These are phyloP conservation scores for Mormyrus hasselquistii DNA, from an alignment of 2,797 vertebrate species.

Conservation along the genomic window DNA sequence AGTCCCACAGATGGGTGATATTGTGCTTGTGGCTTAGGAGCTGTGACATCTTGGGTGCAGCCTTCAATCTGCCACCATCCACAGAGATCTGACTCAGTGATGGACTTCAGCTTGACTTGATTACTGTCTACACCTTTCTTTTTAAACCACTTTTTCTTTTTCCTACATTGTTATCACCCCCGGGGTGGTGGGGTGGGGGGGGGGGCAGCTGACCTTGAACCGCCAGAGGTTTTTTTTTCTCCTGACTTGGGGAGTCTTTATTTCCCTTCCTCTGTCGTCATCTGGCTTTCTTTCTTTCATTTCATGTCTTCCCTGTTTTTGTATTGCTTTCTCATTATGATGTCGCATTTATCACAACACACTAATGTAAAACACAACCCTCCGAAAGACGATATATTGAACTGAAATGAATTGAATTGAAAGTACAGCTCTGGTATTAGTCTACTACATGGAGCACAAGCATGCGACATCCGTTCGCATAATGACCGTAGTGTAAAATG, in stretches of 20 bases:
- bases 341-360: not conserved
- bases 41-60: too few relatives aligned
- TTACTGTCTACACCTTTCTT: not conserved
- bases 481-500: not conserved
- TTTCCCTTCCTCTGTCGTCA: not conserved
- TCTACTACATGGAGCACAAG: not conserved
- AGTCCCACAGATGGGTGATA: too few relatives aligned
- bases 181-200: too few relatives aligned
- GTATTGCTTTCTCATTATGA: not conserved
- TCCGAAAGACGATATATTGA: not conserved
- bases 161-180: not conserved
- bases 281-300: not conserved
- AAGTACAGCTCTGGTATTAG: not conserved
- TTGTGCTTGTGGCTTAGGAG: too few relatives aligned
- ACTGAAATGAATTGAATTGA: not conserved
- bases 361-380: not conserved
- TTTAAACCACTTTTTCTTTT: not conserved
- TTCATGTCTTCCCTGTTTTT: not conserved
- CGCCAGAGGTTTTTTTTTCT: not conserved
- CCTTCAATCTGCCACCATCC: too few relatives aligned
- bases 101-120: not conserved
- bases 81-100: not conserved
- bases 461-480: not conserved
- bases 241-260: not conserved
- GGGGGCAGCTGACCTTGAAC: not conserved